Evolutionary conservation across 1,140 invertebrate genomes (phyloP).

Genomic region (Zeugodacus cucurbitae): DNA sequence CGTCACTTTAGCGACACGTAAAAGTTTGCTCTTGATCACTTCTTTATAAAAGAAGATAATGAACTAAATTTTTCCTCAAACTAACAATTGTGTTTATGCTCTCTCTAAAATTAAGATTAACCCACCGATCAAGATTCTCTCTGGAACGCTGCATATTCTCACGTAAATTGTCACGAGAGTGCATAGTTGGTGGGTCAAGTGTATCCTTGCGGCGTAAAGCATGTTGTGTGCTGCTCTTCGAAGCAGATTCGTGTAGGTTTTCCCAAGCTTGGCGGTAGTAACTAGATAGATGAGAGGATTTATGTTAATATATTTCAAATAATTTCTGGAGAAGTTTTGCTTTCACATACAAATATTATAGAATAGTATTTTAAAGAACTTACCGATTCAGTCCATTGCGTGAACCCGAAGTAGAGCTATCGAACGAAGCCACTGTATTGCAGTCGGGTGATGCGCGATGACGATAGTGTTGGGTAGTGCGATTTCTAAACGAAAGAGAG

Average conservation of each 20-base stretch:
- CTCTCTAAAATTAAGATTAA: not conserved
- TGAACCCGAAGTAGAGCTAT: slow-evolving; percentile 85
- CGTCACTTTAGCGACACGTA: no score
- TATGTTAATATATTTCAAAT: not conserved
- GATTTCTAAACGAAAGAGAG: slow-evolving; percentile 70
- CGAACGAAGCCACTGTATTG: slow-evolving; percentile 87
- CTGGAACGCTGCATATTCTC: slow-evolving; percentile 65
- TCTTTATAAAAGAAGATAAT: no score
- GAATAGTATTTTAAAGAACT: not conserved
- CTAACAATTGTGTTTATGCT: no score
- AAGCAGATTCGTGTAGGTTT: slow-evolving; percentile 85
- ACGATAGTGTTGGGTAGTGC: slow-evolving; percentile 82
- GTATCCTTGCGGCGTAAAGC: slow-evolving; percentile 76
- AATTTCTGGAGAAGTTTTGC: no score
- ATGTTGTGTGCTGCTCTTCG: slow-evolving; percentile 66
- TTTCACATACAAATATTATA: not conserved
- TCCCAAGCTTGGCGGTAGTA: slow-evolving; percentile 93
- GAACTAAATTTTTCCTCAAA: no score
- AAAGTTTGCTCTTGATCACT: no score
- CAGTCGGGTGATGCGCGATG: slow-evolving; percentile 88
- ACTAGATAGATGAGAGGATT: slow-evolving; percentile 46
- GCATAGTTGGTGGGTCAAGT: slow-evolving; percentile 72
- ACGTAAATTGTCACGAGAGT: slow-evolving; percentile 64
- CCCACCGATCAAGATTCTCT: slow-evolving; percentile 67
- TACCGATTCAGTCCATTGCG: slow-evolving; percentile 83